These are phyloP conservation scores for Endomychus coccineus DNA, from an alignment of 2,888 invertebrate species.

Conservation along the genomic window DNA sequence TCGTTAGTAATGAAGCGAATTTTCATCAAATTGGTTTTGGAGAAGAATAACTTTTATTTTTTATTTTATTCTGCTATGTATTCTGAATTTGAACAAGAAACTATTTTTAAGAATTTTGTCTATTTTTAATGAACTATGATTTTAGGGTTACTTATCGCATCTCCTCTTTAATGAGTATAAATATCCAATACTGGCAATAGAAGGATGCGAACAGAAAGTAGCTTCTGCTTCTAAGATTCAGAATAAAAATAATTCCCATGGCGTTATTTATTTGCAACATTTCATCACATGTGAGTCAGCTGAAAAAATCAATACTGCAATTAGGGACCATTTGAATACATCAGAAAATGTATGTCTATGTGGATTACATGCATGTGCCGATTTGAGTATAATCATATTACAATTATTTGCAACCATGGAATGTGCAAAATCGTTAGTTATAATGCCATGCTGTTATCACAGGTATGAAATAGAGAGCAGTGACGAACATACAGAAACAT, in stretches of 20 bases:
- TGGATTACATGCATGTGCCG: conserved; percentile 74
- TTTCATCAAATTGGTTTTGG: too few relatives aligned
- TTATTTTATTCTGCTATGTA: too few relatives aligned
- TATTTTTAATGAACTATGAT: too few relatives aligned
- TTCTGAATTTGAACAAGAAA: too few relatives aligned
- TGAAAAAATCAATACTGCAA: conserved; percentile 33
- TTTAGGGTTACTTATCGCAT: conserved; percentile 67
- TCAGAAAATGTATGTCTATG: conserved; percentile 43
- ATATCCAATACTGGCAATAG: conserved; percentile 59
- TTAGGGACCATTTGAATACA: conserved; percentile 20
- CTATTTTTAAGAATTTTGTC: too few relatives aligned
- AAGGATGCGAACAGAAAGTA: conserved; percentile 53
- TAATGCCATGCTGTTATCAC: conserved; percentile 79
- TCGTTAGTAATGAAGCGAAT: too few relatives aligned
- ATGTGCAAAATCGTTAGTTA: conserved; percentile 50
- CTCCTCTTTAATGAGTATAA: conserved; percentile 52
- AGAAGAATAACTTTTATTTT: too few relatives aligned
- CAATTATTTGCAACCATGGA: conserved; percentile 55
- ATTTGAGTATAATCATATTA: conserved; percentile 61
- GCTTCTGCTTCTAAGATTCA: conserved; percentile 53
- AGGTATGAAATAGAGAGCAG: conserved; percentile 46
- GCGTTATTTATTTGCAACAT: conserved; percentile 55
- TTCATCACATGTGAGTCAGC: conserved; percentile 50
- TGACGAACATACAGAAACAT: conserved; percentile 35
- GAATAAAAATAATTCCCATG: conserved; percentile 47